Evolutionary conservation across 2,888 invertebrate species (phyloP).

Genomic region (Synanthedon tipuliformis): DNA sequence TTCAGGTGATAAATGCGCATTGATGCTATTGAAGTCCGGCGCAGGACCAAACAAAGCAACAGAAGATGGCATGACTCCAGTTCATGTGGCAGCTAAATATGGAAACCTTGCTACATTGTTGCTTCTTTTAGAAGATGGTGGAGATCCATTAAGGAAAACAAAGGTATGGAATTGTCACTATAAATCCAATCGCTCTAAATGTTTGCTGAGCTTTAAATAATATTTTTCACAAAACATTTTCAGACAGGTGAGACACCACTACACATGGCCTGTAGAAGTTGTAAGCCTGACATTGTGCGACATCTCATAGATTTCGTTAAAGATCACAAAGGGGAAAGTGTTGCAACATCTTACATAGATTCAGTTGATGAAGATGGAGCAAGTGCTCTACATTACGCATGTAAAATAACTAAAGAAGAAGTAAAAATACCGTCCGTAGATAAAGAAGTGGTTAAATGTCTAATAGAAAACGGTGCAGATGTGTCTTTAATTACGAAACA

Average conservation of each 20-base stretch:
- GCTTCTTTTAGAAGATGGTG: conserved; percentile 91
- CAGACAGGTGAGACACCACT: conserved; percentile 95
- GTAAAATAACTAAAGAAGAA: conserved; percentile 87
- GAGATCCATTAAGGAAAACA: conserved; percentile 91
- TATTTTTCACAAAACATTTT: conserved; percentile 7
- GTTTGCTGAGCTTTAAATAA: conserved; percentile 5
- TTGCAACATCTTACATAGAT: conserved; percentile 88
- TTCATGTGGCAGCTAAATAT: conserved; percentile 94
- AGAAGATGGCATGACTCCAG: conserved; percentile 96
- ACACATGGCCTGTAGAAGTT: conserved; percentile 91
- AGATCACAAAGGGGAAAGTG: conserved; percentile 78
- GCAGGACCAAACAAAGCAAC: conserved; percentile 96
- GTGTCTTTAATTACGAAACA: conserved; percentile 86
- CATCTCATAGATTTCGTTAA: conserved; percentile 88
- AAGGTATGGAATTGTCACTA: conserved; percentile 72
- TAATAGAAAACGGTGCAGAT: conserved; percentile 93
- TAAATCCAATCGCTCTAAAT: background rate
- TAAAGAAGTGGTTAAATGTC: conserved; percentile 88
- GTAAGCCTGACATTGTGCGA: conserved; percentile 86
- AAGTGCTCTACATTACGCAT: conserved; percentile 93
- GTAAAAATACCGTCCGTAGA: conserved; percentile 79
- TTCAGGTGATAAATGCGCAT: conserved; percentile 78
- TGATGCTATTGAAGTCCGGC: conserved; percentile 97
- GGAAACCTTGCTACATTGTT: conserved; percentile 90
- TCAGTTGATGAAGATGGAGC: conserved; percentile 92